phyloP scores from a whole-genome alignment of 2,797 vertebrate species.

The Anomalospiza imberbis region DNA sequence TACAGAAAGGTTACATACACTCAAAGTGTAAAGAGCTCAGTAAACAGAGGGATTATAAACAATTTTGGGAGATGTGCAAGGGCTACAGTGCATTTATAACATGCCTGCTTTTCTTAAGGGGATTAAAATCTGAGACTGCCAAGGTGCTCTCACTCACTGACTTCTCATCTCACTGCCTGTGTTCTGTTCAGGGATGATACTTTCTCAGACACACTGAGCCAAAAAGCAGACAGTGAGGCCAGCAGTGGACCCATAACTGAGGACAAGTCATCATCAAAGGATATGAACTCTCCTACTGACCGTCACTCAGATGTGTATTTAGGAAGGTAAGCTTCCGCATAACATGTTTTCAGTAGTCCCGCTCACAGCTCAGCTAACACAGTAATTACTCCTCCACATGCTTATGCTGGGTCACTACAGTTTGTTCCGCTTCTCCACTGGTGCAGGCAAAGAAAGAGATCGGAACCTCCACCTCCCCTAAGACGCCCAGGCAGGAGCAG shows the following conservation, averaged over 20 bases:
- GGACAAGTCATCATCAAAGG: conserved; percentile 91
- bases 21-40: background rate
- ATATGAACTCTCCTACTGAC: conserved; percentile 87
- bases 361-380: background rate
- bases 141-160: background rate
- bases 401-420: background rate
- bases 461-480: conserved; percentile 83
- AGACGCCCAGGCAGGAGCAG: conserved; percentile 88
- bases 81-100: background rate
- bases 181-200: conserved; percentile 87
- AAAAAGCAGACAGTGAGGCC: conserved; percentile 96
- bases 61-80: background rate
- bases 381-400: background rate
- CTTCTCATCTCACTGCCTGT: background rate
- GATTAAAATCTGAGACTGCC: background rate
- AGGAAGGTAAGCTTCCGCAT: conserved; percentile 78
- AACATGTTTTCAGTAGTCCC: background rate
- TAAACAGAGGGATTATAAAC: background rate
- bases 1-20: background rate
- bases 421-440: background rate
- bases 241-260: conserved; percentile 91
- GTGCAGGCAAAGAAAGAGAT: conserved; percentile 88
- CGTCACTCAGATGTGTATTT: conserved; percentile 85
- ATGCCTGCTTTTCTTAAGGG: background rate
- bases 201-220: conserved; percentile 97